A percentile compares a stretch with the other conserved stretches of the same genome.
phyloP scores from a whole-genome alignment of 1,140 invertebrate species.

The Campoletis sonorensis region DNA sequence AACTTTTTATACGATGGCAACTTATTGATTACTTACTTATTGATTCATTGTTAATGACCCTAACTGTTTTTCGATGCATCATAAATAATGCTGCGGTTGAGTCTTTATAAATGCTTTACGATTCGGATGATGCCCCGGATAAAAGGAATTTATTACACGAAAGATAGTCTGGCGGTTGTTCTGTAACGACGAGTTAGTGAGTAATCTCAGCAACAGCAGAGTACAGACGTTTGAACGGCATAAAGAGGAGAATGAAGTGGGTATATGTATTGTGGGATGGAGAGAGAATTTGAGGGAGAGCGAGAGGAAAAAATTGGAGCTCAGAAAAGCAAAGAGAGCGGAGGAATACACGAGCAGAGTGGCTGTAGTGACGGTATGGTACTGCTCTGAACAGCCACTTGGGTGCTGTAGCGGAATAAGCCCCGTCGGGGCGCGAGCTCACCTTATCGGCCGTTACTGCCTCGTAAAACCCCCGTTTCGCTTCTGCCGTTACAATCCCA shows the following conservation, averaged over 20 bases:
- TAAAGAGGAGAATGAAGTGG: conserved; percentile 25
- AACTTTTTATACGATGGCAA: too few relatives aligned
- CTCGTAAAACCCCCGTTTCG: conserved; percentile 74
- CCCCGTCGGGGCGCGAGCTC: conserved; percentile 70
- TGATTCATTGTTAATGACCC: too few relatives aligned
- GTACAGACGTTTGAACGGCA: conserved; percentile 40
- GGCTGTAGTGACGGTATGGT: conserved; percentile 57
- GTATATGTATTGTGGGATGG: background rate
- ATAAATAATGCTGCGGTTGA: too few relatives aligned
- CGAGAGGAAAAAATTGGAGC: conserved; percentile 34
- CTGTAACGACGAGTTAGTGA: conserved; percentile 39
- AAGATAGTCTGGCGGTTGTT: background rate
- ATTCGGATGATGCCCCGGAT: background rate
- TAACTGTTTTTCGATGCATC: too few relatives aligned
- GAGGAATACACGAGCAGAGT: conserved; percentile 45
- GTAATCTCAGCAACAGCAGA: conserved; percentile 42
- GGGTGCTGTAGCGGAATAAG: conserved; percentile 74
- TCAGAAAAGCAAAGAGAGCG: conserved; percentile 44
- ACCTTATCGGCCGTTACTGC: conserved; percentile 77
- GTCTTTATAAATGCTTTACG: background rate
- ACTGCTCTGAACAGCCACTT: conserved; percentile 73
- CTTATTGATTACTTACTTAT: too few relatives aligned
- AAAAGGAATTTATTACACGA: background rate
- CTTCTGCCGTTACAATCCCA: conserved; percentile 60
- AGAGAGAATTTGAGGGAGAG: conserved; percentile 22